Percentiles rank a stretch among this genome's conserved stretches.
Conservation (phyloP, 2,797 vertebrate genomes). For the Pipistrellus kuhlii region DNA sequence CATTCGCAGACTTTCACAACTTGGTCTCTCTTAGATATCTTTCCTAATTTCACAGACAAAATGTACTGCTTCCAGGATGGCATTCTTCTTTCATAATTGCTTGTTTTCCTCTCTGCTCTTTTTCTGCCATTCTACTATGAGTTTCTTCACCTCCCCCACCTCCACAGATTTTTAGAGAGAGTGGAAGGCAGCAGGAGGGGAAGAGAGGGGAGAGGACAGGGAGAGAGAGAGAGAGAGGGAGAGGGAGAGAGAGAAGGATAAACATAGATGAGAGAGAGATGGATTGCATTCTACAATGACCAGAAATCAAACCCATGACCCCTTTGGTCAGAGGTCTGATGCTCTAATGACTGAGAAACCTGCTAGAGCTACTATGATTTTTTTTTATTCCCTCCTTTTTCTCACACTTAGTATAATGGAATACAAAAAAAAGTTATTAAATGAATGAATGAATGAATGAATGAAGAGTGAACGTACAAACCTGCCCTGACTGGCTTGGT, state of each 20-base stretch:
- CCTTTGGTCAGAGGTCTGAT: too few relatives aligned
- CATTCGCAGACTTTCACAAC: background rate
- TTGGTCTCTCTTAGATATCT: background rate
- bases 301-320: too few relatives aligned
- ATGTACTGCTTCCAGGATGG: background rate
- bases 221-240: too few relatives aligned
- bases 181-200: too few relatives aligned
- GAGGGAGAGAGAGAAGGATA: too few relatives aligned
- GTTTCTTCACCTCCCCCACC: background rate
- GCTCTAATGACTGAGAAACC: too few relatives aligned
- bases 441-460: background rate
- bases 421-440: background rate
- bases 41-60: background rate
- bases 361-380: too few relatives aligned
- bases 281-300: too few relatives aligned
- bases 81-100: background rate
- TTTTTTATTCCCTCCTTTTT: background rate
- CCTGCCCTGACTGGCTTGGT: background rate
- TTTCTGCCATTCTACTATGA: background rate
- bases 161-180: too few relatives aligned
- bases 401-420: background rate
- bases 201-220: too few relatives aligned
- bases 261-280: too few relatives aligned
- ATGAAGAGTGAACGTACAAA: background rate
- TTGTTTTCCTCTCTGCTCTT: background rate